Evolutionary conservation across 2,888 invertebrate species (phyloP).

Genomic region (Agriopis marginaria): DNA sequence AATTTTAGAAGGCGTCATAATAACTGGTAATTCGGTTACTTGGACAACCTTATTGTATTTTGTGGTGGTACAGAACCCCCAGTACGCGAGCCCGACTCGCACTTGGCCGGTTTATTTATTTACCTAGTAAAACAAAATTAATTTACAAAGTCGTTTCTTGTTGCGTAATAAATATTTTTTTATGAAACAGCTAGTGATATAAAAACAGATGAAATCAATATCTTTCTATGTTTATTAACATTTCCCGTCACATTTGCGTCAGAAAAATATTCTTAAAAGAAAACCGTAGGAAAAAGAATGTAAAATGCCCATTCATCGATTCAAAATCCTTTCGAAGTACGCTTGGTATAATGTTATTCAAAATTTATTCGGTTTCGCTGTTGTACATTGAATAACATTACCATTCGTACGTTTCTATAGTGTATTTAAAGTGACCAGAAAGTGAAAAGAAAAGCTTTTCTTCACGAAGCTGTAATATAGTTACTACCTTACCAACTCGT

Average conservation of each 20-base stretch:
- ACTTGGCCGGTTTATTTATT: no score
- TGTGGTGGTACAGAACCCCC: no score
- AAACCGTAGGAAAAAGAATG: constrained; percentile 20
- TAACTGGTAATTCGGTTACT: no score
- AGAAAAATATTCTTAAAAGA: constrained; percentile 17
- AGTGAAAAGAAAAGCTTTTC: constrained; percentile 38
- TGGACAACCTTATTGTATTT: no score
- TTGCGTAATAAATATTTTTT: neutral
- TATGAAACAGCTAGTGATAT: neutral
- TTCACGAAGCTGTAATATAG: constrained; percentile 6
- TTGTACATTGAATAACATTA: constrained; percentile 68
- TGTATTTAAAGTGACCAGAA: constrained; percentile 57
- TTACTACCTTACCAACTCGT: neutral
- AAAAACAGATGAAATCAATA: neutral
- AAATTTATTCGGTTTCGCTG: constrained; percentile 67
- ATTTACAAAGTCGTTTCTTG: neutral
- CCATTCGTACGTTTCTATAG: constrained; percentile 56
- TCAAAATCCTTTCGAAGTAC: constrained; percentile 69
- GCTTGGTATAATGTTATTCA: constrained; percentile 70
- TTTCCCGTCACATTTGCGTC: constrained; percentile 16
- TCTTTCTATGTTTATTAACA: neutral
- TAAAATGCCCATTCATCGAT: constrained; percentile 59
- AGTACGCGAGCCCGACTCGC: no score
- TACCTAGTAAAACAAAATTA: neutral
- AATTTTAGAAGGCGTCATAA: no score